These are phyloP conservation scores for Drosophila tani DNA, from an alignment of 1,140 invertebrate species.

Conservation along the genomic window DNA sequence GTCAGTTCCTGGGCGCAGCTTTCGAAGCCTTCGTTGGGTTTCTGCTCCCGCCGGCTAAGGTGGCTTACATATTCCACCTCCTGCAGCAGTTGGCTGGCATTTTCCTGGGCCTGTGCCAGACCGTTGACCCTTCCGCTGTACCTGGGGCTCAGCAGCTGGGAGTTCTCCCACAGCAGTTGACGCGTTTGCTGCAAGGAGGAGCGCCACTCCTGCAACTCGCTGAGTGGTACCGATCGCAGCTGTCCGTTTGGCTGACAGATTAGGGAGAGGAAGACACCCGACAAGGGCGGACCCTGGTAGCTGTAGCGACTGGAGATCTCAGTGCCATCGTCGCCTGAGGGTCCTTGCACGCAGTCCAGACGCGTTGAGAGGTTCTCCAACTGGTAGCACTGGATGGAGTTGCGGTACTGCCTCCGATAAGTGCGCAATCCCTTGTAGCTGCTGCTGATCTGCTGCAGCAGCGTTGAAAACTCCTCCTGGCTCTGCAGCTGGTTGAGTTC, in stretches of 20 bases:
- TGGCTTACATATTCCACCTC: conserved; percentile 60
- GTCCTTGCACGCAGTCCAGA: conserved; percentile 43
- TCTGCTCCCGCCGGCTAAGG: conserved; percentile 23
- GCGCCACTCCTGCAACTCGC: conserved; percentile 68
- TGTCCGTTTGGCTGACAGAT: conserved; percentile 66
- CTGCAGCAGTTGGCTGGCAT: conserved; percentile 50
- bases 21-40: conserved; percentile 46
- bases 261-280: conserved; percentile 48
- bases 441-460: conserved; percentile 48
- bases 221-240: conserved; percentile 68
- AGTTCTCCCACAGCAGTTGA: conserved; percentile 75
- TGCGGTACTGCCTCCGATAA: conserved; percentile 55
- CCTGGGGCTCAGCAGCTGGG: conserved; percentile 19
- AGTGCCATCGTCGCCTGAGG: conserved; percentile 12
- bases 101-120: conserved; percentile 6
- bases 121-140: conserved; percentile 40
- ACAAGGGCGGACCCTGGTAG: conserved; percentile 66
- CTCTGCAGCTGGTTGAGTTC: conserved; percentile 18
- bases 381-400: conserved; percentile 56
- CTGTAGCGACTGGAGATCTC: conserved; percentile 57
- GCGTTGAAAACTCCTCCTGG: conserved; percentile 15
- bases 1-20: conserved; percentile 43
- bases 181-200: conserved; percentile 53
- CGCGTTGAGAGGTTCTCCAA: conserved; percentile 66
- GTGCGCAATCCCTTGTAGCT: conserved; percentile 67